phyloP scores from a whole-genome alignment of 64 coral and sea anemone genomes.

The Montipora sp. region DNA sequence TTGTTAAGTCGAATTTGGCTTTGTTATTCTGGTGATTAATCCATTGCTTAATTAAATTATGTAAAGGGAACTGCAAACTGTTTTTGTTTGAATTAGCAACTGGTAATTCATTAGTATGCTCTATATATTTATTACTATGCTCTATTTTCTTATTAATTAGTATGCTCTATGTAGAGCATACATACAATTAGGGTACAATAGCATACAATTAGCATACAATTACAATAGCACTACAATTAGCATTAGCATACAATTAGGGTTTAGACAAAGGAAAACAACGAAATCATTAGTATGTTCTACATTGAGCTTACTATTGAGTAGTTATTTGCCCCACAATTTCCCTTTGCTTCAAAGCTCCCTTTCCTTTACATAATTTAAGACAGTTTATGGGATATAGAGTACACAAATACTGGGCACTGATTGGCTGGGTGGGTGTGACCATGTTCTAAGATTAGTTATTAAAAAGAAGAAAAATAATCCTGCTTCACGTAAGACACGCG shows the following conservation, averaged over 20 bases:
- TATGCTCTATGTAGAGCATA: neutral
- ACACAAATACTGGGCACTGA: neutral
- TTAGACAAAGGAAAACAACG: neutral
- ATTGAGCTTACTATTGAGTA: neutral
- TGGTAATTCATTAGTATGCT: neutral
- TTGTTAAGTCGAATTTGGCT: no score
- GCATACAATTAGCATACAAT: no score
- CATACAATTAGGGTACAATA: no score
- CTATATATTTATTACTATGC: neutral
- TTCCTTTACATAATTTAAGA: neutral
- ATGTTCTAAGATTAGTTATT: neutral
- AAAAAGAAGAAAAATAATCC: no score
- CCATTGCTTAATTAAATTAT: no score
- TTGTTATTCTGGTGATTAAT: no score
- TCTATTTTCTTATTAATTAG: neutral
- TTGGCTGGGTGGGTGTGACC: neutral
- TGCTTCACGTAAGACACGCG: no score
- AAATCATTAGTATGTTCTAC: neutral
- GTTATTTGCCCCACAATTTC: neutral
- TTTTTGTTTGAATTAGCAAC: neutral
- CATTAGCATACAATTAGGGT: neutral
- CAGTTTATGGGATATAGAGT: neutral
- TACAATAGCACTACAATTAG: no score
- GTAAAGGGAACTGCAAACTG: no score
- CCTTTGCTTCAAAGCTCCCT: neutral